These are phyloP conservation scores for Gymnodraco acuticeps DNA, from an alignment of 2,797 vertebrate species.

Conservation along the genomic window DNA sequence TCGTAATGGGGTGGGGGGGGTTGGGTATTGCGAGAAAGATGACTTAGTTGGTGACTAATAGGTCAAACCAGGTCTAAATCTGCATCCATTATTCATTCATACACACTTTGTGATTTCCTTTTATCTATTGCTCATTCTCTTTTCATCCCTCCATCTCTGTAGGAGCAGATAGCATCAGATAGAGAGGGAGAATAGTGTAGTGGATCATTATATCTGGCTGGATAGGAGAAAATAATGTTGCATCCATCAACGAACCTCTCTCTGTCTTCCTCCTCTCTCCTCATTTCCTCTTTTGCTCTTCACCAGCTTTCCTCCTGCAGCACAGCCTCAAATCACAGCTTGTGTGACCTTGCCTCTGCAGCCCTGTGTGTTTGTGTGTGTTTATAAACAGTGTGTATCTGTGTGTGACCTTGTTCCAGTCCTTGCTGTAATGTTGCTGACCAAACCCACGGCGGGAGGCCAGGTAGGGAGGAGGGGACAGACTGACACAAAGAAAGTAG, in stretches of 20 bases:
- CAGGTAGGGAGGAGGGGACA: conserved; percentile 46
- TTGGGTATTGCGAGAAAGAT: conserved; percentile 16
- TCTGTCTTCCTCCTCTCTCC: conserved; percentile 30
- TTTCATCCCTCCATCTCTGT: conserved; percentile 25
- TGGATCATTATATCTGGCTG: conserved; percentile 36
- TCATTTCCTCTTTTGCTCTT: conserved; percentile 49
- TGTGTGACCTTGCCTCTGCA: conserved; percentile 64
- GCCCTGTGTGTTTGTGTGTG: conserved; percentile 7
- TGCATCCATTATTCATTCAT: conserved; percentile 51
- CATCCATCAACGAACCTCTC: conserved; percentile 37
- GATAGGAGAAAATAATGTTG: conserved; percentile 50
- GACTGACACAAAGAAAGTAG: neutral
- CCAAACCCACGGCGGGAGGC: conserved; percentile 41
- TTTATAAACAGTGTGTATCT: neutral
- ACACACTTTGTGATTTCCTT: conserved; percentile 5
- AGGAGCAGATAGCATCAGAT: conserved; percentile 50
- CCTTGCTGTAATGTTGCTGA: conserved; percentile 50
- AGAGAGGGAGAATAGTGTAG: conserved; percentile 26
- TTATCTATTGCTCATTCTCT: conserved; percentile 38
- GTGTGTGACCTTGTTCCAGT: conserved; percentile 61
- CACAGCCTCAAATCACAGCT: conserved; percentile 50
- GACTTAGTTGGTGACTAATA: conserved; percentile 41
- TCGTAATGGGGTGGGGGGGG: neutral
- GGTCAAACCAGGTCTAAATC: conserved; percentile 48
- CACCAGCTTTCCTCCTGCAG: conserved; percentile 26